phyloP scores from a whole-genome alignment of 2,888 invertebrate species.

The Ceraclea dissimilis region DNA sequence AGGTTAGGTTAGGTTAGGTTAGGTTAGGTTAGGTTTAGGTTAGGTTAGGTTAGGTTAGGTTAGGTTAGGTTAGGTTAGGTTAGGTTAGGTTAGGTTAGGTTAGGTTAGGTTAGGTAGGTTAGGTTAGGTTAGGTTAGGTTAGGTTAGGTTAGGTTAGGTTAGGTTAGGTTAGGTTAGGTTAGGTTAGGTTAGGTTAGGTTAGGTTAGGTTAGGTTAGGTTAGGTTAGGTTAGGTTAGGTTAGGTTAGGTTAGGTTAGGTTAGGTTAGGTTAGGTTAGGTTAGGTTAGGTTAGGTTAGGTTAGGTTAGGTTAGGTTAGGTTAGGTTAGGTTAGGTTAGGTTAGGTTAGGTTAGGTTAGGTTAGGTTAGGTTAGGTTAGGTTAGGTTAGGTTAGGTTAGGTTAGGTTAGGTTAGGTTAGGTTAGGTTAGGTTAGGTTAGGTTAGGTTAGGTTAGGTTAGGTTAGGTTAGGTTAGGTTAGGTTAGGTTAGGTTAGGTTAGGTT shows the following conservation, averaged over 20 bases:
- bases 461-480: constrained; percentile 25
- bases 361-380: constrained; percentile 27
- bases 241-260: constrained; percentile 24
- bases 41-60: constrained; percentile 25
- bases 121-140: constrained; percentile 21
- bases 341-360: constrained; percentile 27
- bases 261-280: constrained; percentile 25
- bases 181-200: constrained; percentile 25
- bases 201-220: constrained; percentile 12
- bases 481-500: constrained; percentile 25
- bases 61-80: constrained; percentile 13
- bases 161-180: constrained; percentile 22
- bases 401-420: constrained; percentile 26
- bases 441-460: constrained; percentile 26
- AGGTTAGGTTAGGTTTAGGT: constrained; percentile 24
- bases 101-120: constrained; percentile 21
- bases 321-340: constrained; percentile 24
- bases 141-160: constrained; percentile 20
- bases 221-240: constrained; percentile 21
- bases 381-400: constrained; percentile 26
- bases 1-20: constrained; percentile 24
- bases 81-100: constrained; percentile 22
- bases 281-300: constrained; percentile 25
- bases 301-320: constrained; percentile 59
- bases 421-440: constrained; percentile 26